A percentile compares a stretch with the other conserved stretches of the same genome.
phyloP scores from a whole-genome alignment of 2,113 vertebrate species.

The Sebastes fasciatus region DNA sequence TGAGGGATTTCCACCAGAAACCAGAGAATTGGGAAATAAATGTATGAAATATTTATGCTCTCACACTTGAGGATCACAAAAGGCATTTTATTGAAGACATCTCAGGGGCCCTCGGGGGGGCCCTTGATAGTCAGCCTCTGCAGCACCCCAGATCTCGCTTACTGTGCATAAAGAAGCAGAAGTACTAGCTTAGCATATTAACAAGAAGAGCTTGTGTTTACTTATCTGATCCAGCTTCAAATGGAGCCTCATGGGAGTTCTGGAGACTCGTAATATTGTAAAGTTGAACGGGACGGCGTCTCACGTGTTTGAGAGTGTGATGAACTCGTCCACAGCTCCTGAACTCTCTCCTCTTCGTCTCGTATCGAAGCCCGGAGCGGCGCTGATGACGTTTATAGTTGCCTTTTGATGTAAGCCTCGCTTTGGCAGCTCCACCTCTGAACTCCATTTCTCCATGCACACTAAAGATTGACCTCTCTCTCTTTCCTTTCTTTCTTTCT shows the following conservation, averaged over 20 bases:
- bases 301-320: conserved; percentile 5
- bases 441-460: conserved; percentile 1
- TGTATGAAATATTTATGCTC: conserved; percentile 36
- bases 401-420: conserved; percentile 31
- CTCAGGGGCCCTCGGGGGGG: conserved; percentile 10
- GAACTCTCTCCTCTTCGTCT: conserved; percentile 2
- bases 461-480: neutral
- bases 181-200: conserved; percentile 38
- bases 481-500: neutral
- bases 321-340: neutral
- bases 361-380: conserved; percentile 29
- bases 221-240: conserved; percentile 7
- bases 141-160: conserved; percentile 34
- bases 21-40: neutral
- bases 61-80: conserved; percentile 36
- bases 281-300: neutral
- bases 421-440: conserved; percentile 39
- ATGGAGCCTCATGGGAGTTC: conserved; percentile 19
- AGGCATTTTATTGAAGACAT: conserved; percentile 31
- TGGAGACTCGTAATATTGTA: neutral
- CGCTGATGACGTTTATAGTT: neutral
- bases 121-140: conserved; percentile 43
- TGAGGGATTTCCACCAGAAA: conserved; percentile 14
- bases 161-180: conserved; percentile 31
- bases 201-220: conserved; percentile 4